These are phyloP conservation scores for Ichneumon xanthorius DNA, from an alignment of 2,888 invertebrate species.

Conservation along the genomic window DNA sequence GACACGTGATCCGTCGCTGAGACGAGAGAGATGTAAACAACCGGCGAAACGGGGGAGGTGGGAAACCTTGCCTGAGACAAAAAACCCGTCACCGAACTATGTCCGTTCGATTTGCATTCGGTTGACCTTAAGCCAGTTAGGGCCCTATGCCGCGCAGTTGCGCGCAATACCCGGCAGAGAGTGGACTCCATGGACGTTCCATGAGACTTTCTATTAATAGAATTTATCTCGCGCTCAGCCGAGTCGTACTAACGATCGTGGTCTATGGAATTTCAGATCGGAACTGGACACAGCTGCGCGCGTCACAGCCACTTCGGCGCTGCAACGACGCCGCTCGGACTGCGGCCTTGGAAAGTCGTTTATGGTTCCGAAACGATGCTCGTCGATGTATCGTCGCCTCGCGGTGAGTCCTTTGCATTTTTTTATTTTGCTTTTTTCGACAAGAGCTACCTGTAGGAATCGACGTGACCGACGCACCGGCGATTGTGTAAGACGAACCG, in stretches of 20 bases:
- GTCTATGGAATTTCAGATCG: conserved; percentile 30
- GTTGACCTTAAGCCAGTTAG: conserved; percentile 67
- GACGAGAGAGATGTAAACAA: conserved; percentile 49
- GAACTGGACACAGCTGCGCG: not conserved
- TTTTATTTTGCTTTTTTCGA: conserved; percentile 6
- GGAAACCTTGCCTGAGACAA: conserved; percentile 15
- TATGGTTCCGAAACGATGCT: conserved; percentile 1
- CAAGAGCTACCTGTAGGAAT: too few species aligned
- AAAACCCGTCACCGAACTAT: conserved; percentile 7
- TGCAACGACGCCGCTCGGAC: conserved; percentile 5
- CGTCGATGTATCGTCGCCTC: not conserved
- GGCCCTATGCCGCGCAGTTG: conserved; percentile 11
- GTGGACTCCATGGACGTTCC: conserved; percentile 29
- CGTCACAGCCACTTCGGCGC: not conserved
- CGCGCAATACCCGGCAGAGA: not conserved
- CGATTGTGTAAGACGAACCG: not conserved
- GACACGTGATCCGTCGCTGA: not conserved
- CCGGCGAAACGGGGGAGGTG: not conserved
- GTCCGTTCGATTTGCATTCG: conserved; percentile 67
- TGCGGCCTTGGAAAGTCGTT: conserved; percentile 21
- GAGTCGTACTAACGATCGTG: conserved; percentile 6
- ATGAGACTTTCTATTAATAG: conserved; percentile 53
- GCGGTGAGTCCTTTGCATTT: not conserved
- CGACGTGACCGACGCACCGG: not conserved
- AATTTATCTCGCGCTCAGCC: conserved; percentile 10